phyloP scores from a whole-genome alignment of 2,113 vertebrate species.

The Passer montanus region DNA sequence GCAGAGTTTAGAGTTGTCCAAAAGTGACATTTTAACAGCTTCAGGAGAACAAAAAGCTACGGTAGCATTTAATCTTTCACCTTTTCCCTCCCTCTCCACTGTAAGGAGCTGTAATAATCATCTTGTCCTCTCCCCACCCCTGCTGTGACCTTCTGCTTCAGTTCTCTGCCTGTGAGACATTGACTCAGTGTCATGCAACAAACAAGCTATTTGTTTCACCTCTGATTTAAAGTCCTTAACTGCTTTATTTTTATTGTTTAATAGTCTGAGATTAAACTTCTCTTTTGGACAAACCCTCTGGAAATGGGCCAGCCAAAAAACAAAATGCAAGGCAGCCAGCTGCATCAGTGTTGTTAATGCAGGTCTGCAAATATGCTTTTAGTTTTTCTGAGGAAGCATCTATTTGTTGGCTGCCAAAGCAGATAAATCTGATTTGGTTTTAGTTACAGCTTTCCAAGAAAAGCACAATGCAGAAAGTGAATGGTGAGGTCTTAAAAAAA shows the following conservation, averaged over 20 bases:
- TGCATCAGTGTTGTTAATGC: not conserved
- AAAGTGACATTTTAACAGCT: not conserved
- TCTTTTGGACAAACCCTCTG: not conserved
- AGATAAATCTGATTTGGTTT: not conserved
- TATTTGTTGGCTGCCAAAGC: not conserved
- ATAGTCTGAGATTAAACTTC: not conserved
- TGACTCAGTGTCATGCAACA: not conserved
- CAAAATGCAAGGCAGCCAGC: not conserved
- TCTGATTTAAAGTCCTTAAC: not conserved
- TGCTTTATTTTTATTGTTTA: not conserved
- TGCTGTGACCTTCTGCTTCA: not conserved
- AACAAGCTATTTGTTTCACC: not conserved
- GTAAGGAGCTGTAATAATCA: not conserved
- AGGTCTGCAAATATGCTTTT: not conserved
- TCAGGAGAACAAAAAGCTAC: not conserved
- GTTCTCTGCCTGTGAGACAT: not conserved
- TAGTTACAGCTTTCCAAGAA: not conserved
- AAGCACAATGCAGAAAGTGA: not conserved
- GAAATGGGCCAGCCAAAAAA: not conserved
- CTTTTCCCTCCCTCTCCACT: not conserved
- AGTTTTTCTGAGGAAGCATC: not conserved
- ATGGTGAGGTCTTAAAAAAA: not conserved
- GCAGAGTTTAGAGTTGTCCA: not conserved
- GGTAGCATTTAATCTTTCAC: not conserved
- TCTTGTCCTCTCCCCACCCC: not conserved